These are phyloP conservation scores for Trimorus sp. DNA, from an alignment of 2,888 invertebrate genomes.

Conservation along the genomic window DNA sequence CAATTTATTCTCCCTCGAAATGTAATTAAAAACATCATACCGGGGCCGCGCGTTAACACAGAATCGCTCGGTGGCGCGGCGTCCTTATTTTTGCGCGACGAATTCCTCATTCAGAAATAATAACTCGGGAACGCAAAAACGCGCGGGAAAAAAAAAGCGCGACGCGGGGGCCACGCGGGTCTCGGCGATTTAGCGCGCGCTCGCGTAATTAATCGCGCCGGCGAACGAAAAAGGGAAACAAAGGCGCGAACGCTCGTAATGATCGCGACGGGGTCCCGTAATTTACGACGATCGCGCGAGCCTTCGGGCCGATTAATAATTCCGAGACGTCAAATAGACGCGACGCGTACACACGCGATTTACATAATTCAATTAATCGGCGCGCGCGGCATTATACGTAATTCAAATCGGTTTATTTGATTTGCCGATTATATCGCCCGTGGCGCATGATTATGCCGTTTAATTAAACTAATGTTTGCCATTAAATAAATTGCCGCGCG, in stretches of 20 bases:
- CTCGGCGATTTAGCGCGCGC: conserved; percentile 32
- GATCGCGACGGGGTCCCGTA: background rate
- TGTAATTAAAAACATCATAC: conserved; percentile 47
- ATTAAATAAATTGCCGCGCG: conserved; percentile 18
- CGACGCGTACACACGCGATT: conserved; percentile 27
- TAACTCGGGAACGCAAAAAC: conserved; percentile 34
- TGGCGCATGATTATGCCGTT: conserved; percentile 28
- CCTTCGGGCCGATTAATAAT: conserved; percentile 9
- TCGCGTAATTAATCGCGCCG: conserved; percentile 31
- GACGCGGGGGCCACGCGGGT: background rate
- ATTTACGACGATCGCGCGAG: background rate
- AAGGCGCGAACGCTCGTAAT: conserved; percentile 9
- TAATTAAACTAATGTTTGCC: conserved; percentile 37
- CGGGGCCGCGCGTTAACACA: conserved; percentile 34
- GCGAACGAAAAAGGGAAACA: background rate
- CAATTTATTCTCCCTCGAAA: conserved; percentile 38
- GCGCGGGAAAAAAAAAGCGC: conserved; percentile 12
- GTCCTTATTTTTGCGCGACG: conserved; percentile 45
- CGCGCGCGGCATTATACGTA: conserved; percentile 25
- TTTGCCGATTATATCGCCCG: conserved; percentile 25
- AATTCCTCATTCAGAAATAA: conserved; percentile 51
- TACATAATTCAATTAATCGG: conserved; percentile 53
- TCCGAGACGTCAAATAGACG: conserved; percentile 27
- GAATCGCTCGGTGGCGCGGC: conserved; percentile 13
- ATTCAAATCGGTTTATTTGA: conserved; percentile 44